Base-by-base conservation (phyloP, 2,797 vertebrate species). In the Garrulus glandarius region DNA sequence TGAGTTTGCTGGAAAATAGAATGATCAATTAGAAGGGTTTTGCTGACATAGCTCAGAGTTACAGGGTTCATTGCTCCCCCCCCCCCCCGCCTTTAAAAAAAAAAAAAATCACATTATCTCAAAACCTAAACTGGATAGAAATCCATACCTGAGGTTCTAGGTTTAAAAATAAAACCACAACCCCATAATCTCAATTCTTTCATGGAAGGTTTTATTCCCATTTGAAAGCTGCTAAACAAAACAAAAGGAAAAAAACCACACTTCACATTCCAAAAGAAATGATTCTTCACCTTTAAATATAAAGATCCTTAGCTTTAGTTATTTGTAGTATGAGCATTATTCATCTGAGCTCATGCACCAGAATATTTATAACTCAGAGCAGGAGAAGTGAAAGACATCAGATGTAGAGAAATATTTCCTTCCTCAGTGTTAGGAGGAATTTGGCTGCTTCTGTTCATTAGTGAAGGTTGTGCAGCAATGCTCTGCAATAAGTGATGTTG, bases 281-380 rank as follows among this genome's bases (percentile, higher is more conserved):
- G 1, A 56, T 69, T 88, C 44, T 84, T 93, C 67, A 93, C 63
- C 50, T 92, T 92, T 88, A 91, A 94, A 88, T 86, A 55, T 47
- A 59, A 67, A 39, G 30, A 56, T 86, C 46, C 37, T 92, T 78
- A 74, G 84, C 63, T 89, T 89, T 70, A 79, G 80, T 94, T 94
- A 87, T 93, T 81, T 89, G 86, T 64, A 87, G 37, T 72, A 64
- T 56, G 13, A 86, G 47, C 77, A 86, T 81, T 90, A 88, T 92
- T 85, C 84, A 77, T 89, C 84, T 88, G 65, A 93, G 72, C 84
- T 94, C 74, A 69, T 52, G 70, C 76, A 69, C 74, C 76, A 65
- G 89, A 82, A 65, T 95, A 90, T 92, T 93, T 92, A 86, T 95
- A 92, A 92, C 68, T 83, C 61, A 92, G 52, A 90, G 68, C 80